Base-by-base conservation (phyloP, 92 coral and sea anemone species). In the Palythoa heliodiscus region DNA sequence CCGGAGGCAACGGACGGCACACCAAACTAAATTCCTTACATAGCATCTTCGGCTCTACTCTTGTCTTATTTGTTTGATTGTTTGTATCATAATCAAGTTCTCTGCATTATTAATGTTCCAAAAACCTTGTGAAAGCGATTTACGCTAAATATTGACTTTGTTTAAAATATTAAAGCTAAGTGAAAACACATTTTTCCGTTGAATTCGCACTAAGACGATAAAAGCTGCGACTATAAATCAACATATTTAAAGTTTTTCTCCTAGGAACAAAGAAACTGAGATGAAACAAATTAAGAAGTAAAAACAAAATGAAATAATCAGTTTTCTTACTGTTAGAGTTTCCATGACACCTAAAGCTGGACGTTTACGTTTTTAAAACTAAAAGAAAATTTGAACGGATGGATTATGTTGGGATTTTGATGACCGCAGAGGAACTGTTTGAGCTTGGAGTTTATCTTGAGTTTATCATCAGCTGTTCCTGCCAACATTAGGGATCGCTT, bases 141-240 rank as follows among this genome's bases (percentile, higher is more conserved):
- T 80, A 66, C 24, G 53, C 40, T 80, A 40, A 80, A 52, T 67
- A 70, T 47, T 66, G 35, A 70, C 70, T 80, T 80, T 80, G 73
- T 80, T 80, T 63, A 25, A 47, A 43, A 67, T 63, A 47, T 67
- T 43, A 40, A 80, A 67, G 53, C 73, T 19, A 67, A 66, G 78
- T 13, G 43, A 11, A 67, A 2, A 11, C 13, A 40, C 72, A 35
- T 2, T 43, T 17, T 52, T 63, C 40, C 5, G 52, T 43, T 35
- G 68, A 23, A 43, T 29, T 47, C 23, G 23, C 60, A 25, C 3
- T 37, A 13, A 66, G 47, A 66, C 20, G 63, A 60, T 67, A 67
- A 80, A 61, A 39, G 73, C 40, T 47, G 66, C 70, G 14, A 64
- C 19, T 20, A 64, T 6, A 40, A 64, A 64, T 43, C 58, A 77